Evolutionary conservation across 2,888 invertebrate genomes (phyloP), one percentile per base, ranked within the genome.

Genomic region (Melanchra persicariae): DNA sequence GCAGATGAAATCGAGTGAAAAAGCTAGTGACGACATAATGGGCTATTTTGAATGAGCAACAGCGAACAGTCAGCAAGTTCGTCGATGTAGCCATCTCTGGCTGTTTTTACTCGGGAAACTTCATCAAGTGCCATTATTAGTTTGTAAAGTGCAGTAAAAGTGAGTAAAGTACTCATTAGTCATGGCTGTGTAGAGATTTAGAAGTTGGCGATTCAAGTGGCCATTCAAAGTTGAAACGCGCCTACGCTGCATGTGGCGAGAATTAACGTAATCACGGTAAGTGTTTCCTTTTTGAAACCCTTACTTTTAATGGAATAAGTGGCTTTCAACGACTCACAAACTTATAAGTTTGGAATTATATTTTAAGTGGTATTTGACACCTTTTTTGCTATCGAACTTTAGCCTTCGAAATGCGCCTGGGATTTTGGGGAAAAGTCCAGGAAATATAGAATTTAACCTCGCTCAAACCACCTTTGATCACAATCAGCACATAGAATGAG

Each of bases 71-170:
- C 75, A 70, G 72, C 70, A 54, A 70, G 72, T 74, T 61, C 64
- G 62, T 73, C 84, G 83, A 79, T 81, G 81, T 80, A 75, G 71
- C 80, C 80, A 72, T 79, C 81, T 70, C 66, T 69, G 70, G 67
- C 74, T 85, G 86, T 90, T 91, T 90, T 91, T 90, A 86, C 72
- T 69, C 85, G 71, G 82, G 68, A 87, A 92, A 91, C 88, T 93
- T 90, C 86, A 89, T 90, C 84, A 91, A 91, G 88, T 87, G 84
- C 91, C 90, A 91, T 93, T 93, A 92, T 88, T 90, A 92, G 89
- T 93, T 92, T 52, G 77, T 73, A 80, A 92, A 93, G 90, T 91
- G 91, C 92, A 92, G 90, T 93, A 91, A 93, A 84, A 92, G 87
- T 87, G 82, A 85, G 83, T 86, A 87, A 89, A 91, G 86, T 85